Base-by-base conservation (phyloP, 2,888 invertebrate species). In the Nymphalis urticae region DNA sequence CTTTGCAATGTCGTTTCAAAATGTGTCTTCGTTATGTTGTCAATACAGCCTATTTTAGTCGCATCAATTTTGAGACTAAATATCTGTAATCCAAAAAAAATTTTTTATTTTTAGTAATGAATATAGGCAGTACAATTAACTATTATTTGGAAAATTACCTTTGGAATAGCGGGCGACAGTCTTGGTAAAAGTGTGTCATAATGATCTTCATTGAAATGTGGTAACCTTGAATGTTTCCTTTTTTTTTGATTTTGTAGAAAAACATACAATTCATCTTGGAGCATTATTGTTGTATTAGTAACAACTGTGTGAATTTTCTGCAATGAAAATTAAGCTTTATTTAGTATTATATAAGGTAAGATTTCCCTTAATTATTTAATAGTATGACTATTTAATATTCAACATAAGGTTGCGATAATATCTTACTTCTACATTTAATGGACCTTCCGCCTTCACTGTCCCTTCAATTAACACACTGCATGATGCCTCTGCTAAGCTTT, bases 351-450 rank as follows among this genome's bases (percentile, higher is more conserved):
- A 42, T 42, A 42, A 42, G 42, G 42, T 42, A 42, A 42, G 4
- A 42, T 42, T 42, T 42, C 4, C 10, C 4, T 42, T 42, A 13
- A 13, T 1, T 13, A 42, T 10, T 10, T 13, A 9, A 13, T 42
- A 32, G 10, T 3, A 17, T 19, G n/a, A 24, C 0, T 24, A 4
- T 6, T 7, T 27, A n/a, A 32, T 32, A n/a, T 42, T 51, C 9
- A 19, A 51, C 3, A 9, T 6, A 51, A 51, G 7, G 42, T 42
- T 42, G 9, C 10, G 42, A 42, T 42, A 42, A 13, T 13, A 42
- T 42, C 42, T 42, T 42, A 96, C 97, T 94, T 97, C 97, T 54
- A 97, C 95, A 75, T 96, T 96, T n/a, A 97, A 87, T n/a, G 97
- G 96, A 5, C 96, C 96, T 78, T 96, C 96, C 8, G 96, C 97